Base-by-base conservation (phyloP, 2,797 vertebrate genomes). In the Chelonia mydas region DNA sequence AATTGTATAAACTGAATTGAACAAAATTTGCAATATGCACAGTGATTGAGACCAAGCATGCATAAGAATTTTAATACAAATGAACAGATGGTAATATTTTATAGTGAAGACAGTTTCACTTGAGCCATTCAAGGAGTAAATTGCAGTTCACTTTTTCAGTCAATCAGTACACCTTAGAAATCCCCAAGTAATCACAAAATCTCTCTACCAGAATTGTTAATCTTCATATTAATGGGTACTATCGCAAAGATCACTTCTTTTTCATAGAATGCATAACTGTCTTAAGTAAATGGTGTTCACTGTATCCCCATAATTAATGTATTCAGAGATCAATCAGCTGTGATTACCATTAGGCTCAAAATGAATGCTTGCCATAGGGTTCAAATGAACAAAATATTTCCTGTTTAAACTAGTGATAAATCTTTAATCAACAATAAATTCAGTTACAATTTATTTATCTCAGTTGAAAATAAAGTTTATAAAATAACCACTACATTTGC, bases 311-410 rank as follows among this genome's bases (percentile, higher is more conserved):
- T 57, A 95, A 95, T 93, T 90, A 88, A 93, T 91, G 80, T 47
- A n/a, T 89, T 86, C 84, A 91, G 72, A 91, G 90, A 84, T 89
- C 81, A 93, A 90, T 87, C 88, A 86, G 6, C 79, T 79, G 89
- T 84, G 50, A 93, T 92, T 87, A 16, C 86, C 81, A 72, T 72
- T 86, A 85, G 76, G 86, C 37, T 95, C 27, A 78, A 54, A 92
- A 89, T 74, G 61, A 83, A 10, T 10, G 53, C 68, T 51, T 82
- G 47, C 61, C 79, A 49, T 49, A 76, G 79, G 49, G 86, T 65
- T 78, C 79, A 83, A 74, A 50, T 50, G 45, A 72, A 82, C 59
- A 68, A 55, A 80, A 72, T 79, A 89, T 50, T 53, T 59, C 65
- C 49, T 89, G n/a, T 77, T 53, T 82, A n/a, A 72, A 74, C 33